Percentiles rank a stretch among this genome's conserved stretches.
Evolutionary conservation across 2,797 vertebrate genomes (phyloP).

Genomic region (Glossophaga mutica): DNA sequence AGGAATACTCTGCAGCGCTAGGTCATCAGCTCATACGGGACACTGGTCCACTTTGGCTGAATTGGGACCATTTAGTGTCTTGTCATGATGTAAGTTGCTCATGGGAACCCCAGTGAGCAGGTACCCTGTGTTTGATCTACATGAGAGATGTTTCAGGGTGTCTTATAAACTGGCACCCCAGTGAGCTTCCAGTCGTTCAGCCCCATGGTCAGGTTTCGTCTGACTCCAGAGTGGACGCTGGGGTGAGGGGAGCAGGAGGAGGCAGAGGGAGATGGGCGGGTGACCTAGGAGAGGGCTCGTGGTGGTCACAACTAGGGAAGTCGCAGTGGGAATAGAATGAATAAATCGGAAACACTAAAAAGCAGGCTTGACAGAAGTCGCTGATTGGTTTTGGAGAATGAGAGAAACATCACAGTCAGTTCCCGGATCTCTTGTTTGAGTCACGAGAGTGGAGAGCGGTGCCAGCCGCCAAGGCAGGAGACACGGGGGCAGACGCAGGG

Average conservation of each 20-base stretch:
- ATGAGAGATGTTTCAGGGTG: not conserved
- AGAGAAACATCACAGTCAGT: not conserved
- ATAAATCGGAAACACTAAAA: not conserved
- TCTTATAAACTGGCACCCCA: not conserved
- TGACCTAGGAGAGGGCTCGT: not conserved
- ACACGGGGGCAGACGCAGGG: accelerated
- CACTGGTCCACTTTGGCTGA: not conserved
- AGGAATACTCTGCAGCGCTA: not conserved
- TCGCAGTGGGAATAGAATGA: not conserved
- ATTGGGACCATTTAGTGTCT: not conserved
- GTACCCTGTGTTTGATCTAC: not conserved
- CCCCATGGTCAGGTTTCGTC: not conserved
- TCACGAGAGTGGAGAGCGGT: not conserved
- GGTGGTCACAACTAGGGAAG: not conserved
- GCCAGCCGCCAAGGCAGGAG: not conserved
- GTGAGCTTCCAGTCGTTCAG: not conserved
- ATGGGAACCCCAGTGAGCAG: not conserved
- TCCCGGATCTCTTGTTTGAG: not conserved
- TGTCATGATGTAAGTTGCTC: not conserved
- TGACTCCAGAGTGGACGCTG: not conserved
- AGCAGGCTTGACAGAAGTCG: not conserved
- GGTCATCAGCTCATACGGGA: not conserved
- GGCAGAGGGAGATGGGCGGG: not conserved
- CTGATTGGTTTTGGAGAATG: not conserved
- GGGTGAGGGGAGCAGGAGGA: not conserved